These are phyloP conservation scores for Strongylocentrotus purpuratus DNA, from an alignment of 35 echinoderm and acorn worm species.

Conservation along the genomic window DNA sequence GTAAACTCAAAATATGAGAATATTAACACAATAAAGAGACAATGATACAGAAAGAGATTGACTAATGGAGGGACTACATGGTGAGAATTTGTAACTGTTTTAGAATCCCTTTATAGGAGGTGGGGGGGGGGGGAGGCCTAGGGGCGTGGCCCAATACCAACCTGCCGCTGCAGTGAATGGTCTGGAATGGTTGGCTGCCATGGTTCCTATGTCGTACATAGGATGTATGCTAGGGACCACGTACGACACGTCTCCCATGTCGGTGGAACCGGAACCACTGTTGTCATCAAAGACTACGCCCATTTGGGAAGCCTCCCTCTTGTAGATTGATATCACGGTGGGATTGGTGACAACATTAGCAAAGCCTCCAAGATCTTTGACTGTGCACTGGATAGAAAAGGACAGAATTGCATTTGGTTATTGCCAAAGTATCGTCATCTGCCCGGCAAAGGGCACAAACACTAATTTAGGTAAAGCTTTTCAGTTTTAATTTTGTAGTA, in stretches of 20 bases:
- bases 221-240: conserved; percentile 92
- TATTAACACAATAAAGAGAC: too few relatives aligned
- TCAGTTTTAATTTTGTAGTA: too few relatives aligned
- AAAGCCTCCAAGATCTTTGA: conserved; percentile 51
- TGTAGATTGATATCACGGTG: conserved; percentile 58
- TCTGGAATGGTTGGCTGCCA: conserved; percentile 72
- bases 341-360: conserved; percentile 78
- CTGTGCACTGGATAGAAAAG: conserved; percentile 44
- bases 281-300: conserved; percentile 47
- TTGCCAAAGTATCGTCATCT: too few relatives aligned
- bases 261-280: conserved; percentile 65
- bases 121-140: too few relatives aligned
- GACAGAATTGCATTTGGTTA: neutral
- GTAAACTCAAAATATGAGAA: too few relatives aligned
- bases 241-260: conserved; percentile 78
- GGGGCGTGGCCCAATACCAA: too few relatives aligned
- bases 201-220: conserved; percentile 63
- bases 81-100: too few relatives aligned
- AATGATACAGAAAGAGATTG: too few relatives aligned
- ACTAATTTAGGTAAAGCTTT: too few relatives aligned
- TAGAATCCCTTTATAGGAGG: too few relatives aligned
- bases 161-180: conserved; percentile 71
- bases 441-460: too few relatives aligned
- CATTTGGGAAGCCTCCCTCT: conserved; percentile 62
- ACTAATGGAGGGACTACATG: too few relatives aligned